Percentiles rank a stretch among this genome's conserved stretches.
phyloP scores from a whole-genome alignment of 2,888 invertebrate genomes.

The Pseudococcus jackbeardsleyi region DNA sequence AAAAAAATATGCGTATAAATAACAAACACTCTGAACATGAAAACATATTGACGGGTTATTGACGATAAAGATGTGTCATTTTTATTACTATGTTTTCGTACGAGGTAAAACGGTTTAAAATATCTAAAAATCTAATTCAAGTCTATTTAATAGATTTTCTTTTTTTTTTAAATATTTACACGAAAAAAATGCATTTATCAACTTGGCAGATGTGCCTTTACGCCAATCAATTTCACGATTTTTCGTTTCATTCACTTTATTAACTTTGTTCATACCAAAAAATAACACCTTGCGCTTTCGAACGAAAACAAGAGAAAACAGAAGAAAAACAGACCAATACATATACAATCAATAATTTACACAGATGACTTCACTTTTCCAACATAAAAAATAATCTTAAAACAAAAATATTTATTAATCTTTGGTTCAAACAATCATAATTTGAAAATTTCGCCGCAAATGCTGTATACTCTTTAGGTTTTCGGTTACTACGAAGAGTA shows the following conservation, averaged over 20 bases:
- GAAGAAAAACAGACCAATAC: neutral
- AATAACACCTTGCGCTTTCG: neutral
- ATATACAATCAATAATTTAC: conserved; percentile 32
- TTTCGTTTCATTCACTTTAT: neutral
- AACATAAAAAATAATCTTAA: conserved; percentile 33
- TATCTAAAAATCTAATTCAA: conserved; percentile 27
- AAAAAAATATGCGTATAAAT: neutral
- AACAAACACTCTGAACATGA: conserved; percentile 28
- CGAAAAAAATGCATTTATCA: neutral
- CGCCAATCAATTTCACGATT: neutral
- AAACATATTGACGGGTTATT: conserved; percentile 8
- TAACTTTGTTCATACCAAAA: neutral
- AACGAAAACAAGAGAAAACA: neutral
- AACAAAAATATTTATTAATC: conserved; percentile 17
- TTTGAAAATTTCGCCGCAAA: neutral
- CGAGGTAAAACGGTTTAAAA: conserved; percentile 45
- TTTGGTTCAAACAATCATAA: conserved; percentile 30
- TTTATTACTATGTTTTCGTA: conserved; percentile 3
- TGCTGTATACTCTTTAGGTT: neutral
- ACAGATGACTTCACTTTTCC: conserved; percentile 38
- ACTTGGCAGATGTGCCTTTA: neutral
- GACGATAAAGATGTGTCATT: neutral
- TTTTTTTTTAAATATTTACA: neutral
- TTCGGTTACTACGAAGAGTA: neutral
- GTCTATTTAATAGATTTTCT: conserved; percentile 4